Conservation (phyloP, 23 tunicate species). For the Halocynthia roretzi region DNA sequence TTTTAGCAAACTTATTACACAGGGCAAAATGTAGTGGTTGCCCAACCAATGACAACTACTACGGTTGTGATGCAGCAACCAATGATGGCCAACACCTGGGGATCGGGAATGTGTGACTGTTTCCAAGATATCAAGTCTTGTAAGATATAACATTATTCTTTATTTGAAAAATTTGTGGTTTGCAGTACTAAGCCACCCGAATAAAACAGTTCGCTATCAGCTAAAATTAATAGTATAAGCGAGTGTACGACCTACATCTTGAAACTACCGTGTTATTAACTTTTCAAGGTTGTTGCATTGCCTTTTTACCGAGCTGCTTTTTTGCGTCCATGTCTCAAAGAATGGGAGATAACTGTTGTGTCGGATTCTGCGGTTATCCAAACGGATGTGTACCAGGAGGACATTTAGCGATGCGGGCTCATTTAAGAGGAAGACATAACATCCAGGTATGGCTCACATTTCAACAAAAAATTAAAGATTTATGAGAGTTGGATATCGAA, state of each 20-base stretch:
- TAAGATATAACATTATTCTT: constrained; percentile 18
- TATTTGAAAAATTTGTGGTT: not conserved
- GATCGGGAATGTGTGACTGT: constrained; percentile 50
- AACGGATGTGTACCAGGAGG: constrained; percentile 72
- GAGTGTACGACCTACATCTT: not conserved
- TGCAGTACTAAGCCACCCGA: not conserved
- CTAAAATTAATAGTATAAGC: not conserved
- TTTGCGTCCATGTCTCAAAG: constrained; percentile 44
- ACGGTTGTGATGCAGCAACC: not conserved
- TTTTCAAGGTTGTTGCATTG: constrained; percentile 37
- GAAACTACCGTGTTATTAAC: not conserved
- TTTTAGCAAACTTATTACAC: no score
- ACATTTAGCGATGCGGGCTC: constrained; percentile 73
- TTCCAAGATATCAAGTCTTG: constrained; percentile 69
- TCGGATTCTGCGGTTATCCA: constrained; percentile 59
- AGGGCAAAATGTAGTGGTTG: not conserved
- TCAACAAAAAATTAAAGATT: no score
- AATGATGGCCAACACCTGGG: constrained; percentile 20
- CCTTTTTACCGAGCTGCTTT: constrained; percentile 34
- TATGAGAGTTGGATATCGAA: no score
- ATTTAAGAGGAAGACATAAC: constrained; percentile 45
- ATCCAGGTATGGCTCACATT: constrained; percentile 29
- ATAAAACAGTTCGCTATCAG: not conserved
- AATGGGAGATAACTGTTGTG: constrained; percentile 85
- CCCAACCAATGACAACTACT: constrained; percentile 10